phyloP scores from a whole-genome alignment of 2,888 invertebrate genomes.

The Brachypalpus laphriformis region DNA sequence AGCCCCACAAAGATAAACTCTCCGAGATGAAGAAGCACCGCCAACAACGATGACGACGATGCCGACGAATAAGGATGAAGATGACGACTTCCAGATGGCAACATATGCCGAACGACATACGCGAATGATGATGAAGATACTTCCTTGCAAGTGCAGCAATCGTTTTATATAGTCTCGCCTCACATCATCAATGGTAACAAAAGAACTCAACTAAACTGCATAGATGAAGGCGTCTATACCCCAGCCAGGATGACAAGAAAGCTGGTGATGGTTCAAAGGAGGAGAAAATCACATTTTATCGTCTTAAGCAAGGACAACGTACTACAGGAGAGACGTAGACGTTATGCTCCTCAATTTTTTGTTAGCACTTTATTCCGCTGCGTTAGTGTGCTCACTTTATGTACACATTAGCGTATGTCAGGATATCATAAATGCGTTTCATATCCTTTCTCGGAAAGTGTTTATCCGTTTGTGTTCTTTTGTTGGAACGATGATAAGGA shows the following conservation, averaged over 20 bases:
- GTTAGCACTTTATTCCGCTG: neutral
- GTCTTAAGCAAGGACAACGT: neutral
- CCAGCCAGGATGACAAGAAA: slow-evolving; percentile 17
- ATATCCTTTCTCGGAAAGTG: slow-evolving; percentile 29
- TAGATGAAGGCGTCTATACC: slow-evolving; percentile 42
- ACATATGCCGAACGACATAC: slow-evolving; percentile 62
- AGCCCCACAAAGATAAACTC: slow-evolving; percentile 52
- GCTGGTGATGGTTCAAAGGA: slow-evolving; percentile 41
- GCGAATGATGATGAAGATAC: slow-evolving; percentile 41
- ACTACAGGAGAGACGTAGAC: slow-evolving; percentile 3
- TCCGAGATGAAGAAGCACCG: slow-evolving; percentile 23
- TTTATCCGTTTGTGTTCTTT: slow-evolving; percentile 25
- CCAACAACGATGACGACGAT: slow-evolving; percentile 16
- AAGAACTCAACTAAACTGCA: slow-evolving; percentile 25
- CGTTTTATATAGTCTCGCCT: neutral
- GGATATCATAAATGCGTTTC: slow-evolving; percentile 52
- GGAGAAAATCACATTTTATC: slow-evolving; percentile 59
- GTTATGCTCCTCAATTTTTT: neutral
- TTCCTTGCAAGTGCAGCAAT: slow-evolving; percentile 38
- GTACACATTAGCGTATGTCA: slow-evolving; percentile 52
- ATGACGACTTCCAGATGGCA: slow-evolving; percentile 62
- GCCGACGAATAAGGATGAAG: slow-evolving; percentile 28
- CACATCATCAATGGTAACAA: slow-evolving; percentile 2
- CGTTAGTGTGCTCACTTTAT: slow-evolving; percentile 6
- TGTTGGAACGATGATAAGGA: slow-evolving; percentile 16